Conservation (phyloP, 2,888 invertebrate genomes). For the Drymonia ruficornis region DNA sequence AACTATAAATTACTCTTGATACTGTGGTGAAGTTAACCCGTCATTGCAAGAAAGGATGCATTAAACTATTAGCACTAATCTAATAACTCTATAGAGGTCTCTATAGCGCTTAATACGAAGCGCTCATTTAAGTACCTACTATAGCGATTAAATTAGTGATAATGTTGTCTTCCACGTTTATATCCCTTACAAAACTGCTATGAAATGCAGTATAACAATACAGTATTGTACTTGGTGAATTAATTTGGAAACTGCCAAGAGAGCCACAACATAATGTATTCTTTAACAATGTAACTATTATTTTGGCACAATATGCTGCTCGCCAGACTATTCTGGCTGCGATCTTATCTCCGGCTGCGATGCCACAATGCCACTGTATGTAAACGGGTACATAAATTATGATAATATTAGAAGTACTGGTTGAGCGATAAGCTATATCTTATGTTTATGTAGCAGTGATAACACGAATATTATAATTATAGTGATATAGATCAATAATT, state of each 20-base stretch:
- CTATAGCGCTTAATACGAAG: too few species aligned
- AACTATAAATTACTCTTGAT: too few species aligned
- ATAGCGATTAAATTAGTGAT: too few species aligned
- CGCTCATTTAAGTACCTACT: too few species aligned
- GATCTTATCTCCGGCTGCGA: background rate
- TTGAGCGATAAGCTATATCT: background rate
- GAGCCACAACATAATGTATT: background rate
- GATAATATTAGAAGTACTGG: slow-evolving; percentile 1
- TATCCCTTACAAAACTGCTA: background rate
- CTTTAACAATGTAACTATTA: background rate
- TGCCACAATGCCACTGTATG: background rate
- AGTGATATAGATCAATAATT: too few species aligned
- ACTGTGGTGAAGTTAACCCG: too few species aligned
- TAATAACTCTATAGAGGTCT: too few species aligned
- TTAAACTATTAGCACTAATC: too few species aligned
- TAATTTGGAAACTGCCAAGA: background rate
- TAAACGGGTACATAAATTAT: background rate
- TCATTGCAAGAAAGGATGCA: too few species aligned
- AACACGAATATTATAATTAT: too few species aligned
- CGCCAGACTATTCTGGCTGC: background rate
- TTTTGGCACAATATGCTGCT: background rate
- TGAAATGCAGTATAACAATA: background rate
- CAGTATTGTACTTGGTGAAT: background rate
- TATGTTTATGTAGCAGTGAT: background rate
- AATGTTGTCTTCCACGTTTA: background rate